phyloP scores from a whole-genome alignment of 2,113 vertebrate species.

The Macaca fascicularis region T2T-MFA8v1.1 NC_088379.1:28191001-28191500 shows the following conservation, averaged over 20 bases:
- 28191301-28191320: neutral
- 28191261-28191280: neutral
- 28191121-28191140: no score
- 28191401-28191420: neutral
- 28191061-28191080: neutral
- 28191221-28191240: neutral
- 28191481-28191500: neutral
- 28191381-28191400: neutral
- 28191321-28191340: neutral
- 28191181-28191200: neutral
- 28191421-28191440: neutral
- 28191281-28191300: neutral
- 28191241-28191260: neutral
- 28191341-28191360: neutral
- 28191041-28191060: accelerated
- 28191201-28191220: neutral
- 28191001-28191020: neutral
- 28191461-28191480: neutral
- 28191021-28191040: neutral
- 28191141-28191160: no score
- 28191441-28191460: neutral
- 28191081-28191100: neutral
- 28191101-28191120: neutral
- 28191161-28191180: no score
- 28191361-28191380: neutral